phyloP scores from a whole-genome alignment of 2,888 invertebrate species.

The Dicranocentrus wangi region DNA sequence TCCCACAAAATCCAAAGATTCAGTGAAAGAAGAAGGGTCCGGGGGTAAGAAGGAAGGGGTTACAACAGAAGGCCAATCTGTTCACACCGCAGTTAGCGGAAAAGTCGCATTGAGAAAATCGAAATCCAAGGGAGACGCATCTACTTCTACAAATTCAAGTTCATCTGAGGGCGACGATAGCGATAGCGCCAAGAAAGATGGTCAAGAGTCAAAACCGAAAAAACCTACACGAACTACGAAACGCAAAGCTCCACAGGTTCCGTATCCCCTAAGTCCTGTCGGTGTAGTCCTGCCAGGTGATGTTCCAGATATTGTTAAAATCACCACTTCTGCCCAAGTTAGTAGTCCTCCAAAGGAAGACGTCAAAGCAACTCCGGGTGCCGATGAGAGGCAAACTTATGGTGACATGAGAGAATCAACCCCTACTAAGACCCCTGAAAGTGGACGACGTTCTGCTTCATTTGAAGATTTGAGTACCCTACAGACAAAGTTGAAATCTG shows the following conservation, averaged over 20 bases:
- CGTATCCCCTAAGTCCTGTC: too few relatives aligned
- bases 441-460: constrained; percentile 84
- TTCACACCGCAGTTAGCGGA: background rate
- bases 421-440: constrained; percentile 75
- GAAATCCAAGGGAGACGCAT: constrained; percentile 44
- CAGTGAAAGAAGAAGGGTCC: constrained; percentile 39
- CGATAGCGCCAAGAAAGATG: constrained; percentile 58
- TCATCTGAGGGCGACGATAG: constrained; percentile 56
- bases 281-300: constrained; percentile 9
- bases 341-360: constrained; percentile 52
- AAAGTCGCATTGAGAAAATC: constrained; percentile 48
- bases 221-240: constrained; percentile 71
- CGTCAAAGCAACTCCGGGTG: constrained; percentile 4
- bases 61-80: background rate
- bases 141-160: constrained; percentile 51
- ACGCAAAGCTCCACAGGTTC: constrained; percentile 73
- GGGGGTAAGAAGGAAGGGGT: background rate
- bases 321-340: constrained; percentile 65
- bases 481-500: constrained; percentile 60
- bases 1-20: constrained; percentile 66
- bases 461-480: constrained; percentile 86
- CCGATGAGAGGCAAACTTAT: background rate
- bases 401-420: constrained; percentile 47
- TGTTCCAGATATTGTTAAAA: constrained; percentile 55
- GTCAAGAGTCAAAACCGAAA: constrained; percentile 65